Evolutionary conservation across 2,113 vertebrate genomes (phyloP).

Genomic region (Shinisaurus crocodilurus): DNA sequence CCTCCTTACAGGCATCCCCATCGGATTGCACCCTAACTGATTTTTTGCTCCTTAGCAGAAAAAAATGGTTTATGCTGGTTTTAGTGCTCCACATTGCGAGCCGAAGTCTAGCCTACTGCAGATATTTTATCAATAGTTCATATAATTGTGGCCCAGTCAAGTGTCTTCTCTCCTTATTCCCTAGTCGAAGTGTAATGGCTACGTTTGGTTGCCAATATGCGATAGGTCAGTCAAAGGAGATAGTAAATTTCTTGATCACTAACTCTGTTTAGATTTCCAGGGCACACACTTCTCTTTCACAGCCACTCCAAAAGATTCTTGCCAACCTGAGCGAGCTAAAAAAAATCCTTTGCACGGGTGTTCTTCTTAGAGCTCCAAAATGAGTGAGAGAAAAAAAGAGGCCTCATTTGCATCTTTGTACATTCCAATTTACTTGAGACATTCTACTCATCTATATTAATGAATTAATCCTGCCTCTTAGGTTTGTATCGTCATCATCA

Average conservation of each 20-base stretch:
- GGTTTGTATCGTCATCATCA: background rate
- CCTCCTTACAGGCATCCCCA: too few relatives aligned
- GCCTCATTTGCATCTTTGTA: background rate
- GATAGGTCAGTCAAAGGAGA: background rate
- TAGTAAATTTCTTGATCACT: background rate
- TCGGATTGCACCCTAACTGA: too few relatives aligned
- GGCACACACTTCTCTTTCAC: background rate
- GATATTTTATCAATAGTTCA: background rate
- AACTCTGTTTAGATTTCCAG: background rate
- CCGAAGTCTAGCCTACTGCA: background rate
- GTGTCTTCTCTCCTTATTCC: background rate
- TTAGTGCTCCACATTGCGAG: background rate
- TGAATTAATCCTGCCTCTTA: background rate
- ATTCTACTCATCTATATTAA: background rate
- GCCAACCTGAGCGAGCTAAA: background rate
- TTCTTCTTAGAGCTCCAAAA: constrained; percentile 7
- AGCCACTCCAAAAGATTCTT: constrained; percentile 6
- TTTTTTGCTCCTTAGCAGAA: too few relatives aligned
- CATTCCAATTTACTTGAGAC: constrained; percentile 3
- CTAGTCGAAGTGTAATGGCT: background rate
- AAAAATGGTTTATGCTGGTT: too few relatives aligned
- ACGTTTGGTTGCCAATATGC: constrained; percentile 10
- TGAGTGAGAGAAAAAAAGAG: background rate
- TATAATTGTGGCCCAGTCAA: background rate
- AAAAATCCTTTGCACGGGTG: background rate